Evolutionary conservation across 1,140 invertebrate genomes (phyloP).

Genomic region (Pogonomyrmex californicus): DNA sequence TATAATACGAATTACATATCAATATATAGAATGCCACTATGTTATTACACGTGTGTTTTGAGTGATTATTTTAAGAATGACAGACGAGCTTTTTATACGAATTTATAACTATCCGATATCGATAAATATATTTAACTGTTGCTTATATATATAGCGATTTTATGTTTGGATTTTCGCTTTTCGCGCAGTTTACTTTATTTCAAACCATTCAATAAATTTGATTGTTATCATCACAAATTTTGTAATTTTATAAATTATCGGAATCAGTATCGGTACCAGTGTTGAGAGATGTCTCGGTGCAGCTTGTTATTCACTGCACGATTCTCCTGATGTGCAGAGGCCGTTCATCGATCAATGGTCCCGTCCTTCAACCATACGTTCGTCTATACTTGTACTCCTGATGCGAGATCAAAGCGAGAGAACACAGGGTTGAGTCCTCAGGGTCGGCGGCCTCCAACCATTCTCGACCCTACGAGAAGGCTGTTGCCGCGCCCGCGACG

Average conservation of each 20-base stretch:
- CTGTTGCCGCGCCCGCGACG: conserved; percentile 27
- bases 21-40: not conserved
- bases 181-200: too few relatives aligned
- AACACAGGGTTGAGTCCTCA: conserved; percentile 51
- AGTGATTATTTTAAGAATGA: not conserved
- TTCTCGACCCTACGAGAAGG: conserved; percentile 29
- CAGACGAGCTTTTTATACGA: not conserved
- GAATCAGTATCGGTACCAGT: not conserved
- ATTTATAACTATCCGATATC: not conserved
- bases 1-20: not conserved
- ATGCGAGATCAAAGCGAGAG: conserved; percentile 70
- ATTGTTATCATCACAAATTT: not conserved
- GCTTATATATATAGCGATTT: not conserved
- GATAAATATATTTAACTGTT: not conserved
- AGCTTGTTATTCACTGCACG: not conserved
- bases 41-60: not conserved
- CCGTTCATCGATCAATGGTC: conserved; percentile 57
- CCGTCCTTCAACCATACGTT: conserved; percentile 45
- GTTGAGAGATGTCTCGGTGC: not conserved
- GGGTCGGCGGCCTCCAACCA: conserved; percentile 46
- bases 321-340: not conserved
- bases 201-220: not conserved
- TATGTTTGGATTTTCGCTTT: not conserved
- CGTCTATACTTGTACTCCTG: conserved; percentile 64
- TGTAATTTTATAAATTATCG: conserved; percentile 1